phyloP scores from a whole-genome alignment of 2,113 vertebrate genomes.

The Leuciscus idus region DNA sequence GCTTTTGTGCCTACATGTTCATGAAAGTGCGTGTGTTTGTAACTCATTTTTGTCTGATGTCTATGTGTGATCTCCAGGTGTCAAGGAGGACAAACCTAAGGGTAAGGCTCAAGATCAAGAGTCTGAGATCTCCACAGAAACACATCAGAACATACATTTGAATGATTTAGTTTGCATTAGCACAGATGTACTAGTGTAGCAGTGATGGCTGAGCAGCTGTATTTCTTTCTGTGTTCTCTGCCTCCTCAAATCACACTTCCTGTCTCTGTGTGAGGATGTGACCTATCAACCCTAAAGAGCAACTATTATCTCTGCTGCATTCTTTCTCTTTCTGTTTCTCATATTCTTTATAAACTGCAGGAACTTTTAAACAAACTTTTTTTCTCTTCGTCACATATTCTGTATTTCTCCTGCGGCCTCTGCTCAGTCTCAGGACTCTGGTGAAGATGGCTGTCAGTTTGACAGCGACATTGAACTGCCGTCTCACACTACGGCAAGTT shows the following conservation, averaged over 20 bases:
- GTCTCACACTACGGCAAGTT: slow-evolving; percentile 83
- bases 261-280: slow-evolving; percentile 39
- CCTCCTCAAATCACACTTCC: slow-evolving; percentile 50
- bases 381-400: slow-evolving; percentile 63
- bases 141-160: background rate
- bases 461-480: slow-evolving; percentile 86
- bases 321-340: background rate
- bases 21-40: slow-evolving; percentile 9
- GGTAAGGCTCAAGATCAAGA: slow-evolving; percentile 54
- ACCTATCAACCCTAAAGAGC: slow-evolving; percentile 6
- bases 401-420: slow-evolving; percentile 31
- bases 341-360: background rate
- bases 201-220: slow-evolving; percentile 9
- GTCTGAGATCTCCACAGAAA: background rate
- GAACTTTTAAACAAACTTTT: background rate
- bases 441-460: slow-evolving; percentile 87
- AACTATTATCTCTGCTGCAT: slow-evolving; percentile 25
- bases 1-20: background rate
- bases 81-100: slow-evolving; percentile 60
- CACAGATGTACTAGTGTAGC: background rate
- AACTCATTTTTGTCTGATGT: slow-evolving; percentile 49
- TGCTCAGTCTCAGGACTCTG: slow-evolving; percentile 78
- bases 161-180: background rate
- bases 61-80: slow-evolving; percentile 58
- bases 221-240: slow-evolving; percentile 20